phyloP scores from a whole-genome alignment of 1,140 invertebrate species.

The Eubasilissa regina region DNA sequence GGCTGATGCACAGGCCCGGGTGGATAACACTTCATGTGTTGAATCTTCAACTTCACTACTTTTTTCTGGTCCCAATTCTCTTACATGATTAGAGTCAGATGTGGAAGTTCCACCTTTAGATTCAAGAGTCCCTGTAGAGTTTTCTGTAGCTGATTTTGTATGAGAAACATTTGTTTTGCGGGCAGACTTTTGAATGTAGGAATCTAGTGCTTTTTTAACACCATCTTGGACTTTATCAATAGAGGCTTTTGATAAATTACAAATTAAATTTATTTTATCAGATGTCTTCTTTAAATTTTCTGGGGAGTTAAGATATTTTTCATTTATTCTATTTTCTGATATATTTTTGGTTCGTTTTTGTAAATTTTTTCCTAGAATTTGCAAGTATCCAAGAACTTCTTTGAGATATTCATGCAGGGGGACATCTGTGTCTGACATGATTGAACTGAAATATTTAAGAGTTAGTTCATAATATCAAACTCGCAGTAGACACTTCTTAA shows the following conservation, averaged over 20 bases:
- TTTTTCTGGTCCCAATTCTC: too few relatives aligned
- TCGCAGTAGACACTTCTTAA: neutral
- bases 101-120: neutral
- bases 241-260: slow-evolving; percentile 37
- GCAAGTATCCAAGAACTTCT: slow-evolving; percentile 33
- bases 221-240: slow-evolving; percentile 39
- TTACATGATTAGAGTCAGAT: neutral
- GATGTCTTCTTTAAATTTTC: slow-evolving; percentile 26
- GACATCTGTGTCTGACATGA: slow-evolving; percentile 36
- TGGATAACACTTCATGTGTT: too few relatives aligned
- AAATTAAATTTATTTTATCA: slow-evolving; percentile 46
- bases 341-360: slow-evolving; percentile 39
- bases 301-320: slow-evolving; percentile 32
- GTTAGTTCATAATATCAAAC: slow-evolving; percentile 6
- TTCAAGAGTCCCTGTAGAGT: neutral
- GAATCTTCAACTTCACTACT: too few relatives aligned
- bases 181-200: slow-evolving; percentile 3
- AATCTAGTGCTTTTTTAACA: slow-evolving; percentile 29
- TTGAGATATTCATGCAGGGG: slow-evolving; percentile 33
- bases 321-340: slow-evolving; percentile 31
- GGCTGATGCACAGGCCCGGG: too few relatives aligned
- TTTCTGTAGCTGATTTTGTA: neutral
- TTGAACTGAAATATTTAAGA: slow-evolving; percentile 9
- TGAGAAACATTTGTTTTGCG: neutral
- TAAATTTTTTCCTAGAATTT: slow-evolving; percentile 41